Conservation (phyloP, 2,113 vertebrate genomes). For the Anolis carolinensis region DNA sequence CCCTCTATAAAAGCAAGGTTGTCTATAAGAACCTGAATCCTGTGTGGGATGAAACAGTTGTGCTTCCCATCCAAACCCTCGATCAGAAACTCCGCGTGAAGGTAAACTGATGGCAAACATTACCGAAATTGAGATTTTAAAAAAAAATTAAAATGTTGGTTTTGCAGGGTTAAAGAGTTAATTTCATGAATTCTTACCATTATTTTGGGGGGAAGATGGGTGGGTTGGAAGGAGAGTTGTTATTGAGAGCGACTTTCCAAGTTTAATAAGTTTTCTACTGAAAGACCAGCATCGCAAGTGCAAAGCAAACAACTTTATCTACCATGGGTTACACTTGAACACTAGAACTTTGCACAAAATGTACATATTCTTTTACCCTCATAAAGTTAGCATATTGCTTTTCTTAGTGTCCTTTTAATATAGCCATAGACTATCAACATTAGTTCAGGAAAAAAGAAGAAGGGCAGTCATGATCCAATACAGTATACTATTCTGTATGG, state of each 20-base stretch:
- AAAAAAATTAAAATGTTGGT: no score
- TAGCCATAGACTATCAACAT: no score
- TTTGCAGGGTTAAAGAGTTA: neutral
- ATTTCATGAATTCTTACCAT: neutral
- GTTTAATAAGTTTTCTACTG: neutral
- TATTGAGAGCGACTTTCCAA: neutral
- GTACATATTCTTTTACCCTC: no score
- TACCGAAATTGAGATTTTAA: neutral
- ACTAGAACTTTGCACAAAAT: no score
- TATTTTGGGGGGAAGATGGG: neutral
- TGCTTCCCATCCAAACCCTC: conserved; percentile 84
- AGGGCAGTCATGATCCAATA: no score
- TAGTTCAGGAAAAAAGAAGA: no score
- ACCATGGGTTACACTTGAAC: neutral
- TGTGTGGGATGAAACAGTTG: conserved; percentile 91
- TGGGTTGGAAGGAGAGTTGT: no score
- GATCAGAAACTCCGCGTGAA: conserved; percentile 86
- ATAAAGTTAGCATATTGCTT: no score
- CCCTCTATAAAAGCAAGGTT: conserved; percentile 96
- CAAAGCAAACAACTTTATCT: no score
- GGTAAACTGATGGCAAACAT: conserved; percentile 69
- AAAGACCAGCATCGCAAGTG: neutral
- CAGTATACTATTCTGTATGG: no score
- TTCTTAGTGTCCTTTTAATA: no score
- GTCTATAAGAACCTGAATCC: conserved; percentile 93